Evolutionary conservation across 1,140 invertebrate genomes (phyloP).

Genomic region (Subanguina moxae): DNA sequence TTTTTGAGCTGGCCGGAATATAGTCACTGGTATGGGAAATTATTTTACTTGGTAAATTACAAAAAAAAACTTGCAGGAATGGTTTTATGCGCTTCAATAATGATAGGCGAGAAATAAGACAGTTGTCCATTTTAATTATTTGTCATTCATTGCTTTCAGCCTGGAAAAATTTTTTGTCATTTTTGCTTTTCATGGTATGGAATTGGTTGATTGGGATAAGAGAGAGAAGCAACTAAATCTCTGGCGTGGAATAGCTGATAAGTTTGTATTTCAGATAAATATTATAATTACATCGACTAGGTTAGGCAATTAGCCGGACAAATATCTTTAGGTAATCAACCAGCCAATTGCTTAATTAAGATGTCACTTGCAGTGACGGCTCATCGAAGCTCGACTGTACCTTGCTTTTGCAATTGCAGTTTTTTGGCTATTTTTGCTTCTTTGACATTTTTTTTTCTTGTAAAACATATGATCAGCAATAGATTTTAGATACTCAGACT

Average conservation of each 20-base stretch:
- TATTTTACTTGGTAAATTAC: too few species aligned
- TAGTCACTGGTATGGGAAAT: conserved; percentile 46
- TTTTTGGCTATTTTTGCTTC: too few species aligned
- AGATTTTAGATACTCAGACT: conserved; percentile 30
- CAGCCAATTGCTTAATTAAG: too few species aligned
- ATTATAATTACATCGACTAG: too few species aligned
- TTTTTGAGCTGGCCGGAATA: conserved; percentile 53
- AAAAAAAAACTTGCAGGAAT: conserved; percentile 23
- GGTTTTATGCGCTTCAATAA: conserved; percentile 47
- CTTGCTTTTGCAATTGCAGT: too few species aligned
- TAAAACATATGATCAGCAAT: neutral
- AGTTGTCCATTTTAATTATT: too few species aligned
- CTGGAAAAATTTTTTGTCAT: conserved; percentile 34
- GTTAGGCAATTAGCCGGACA: too few species aligned
- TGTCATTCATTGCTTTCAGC: neutral
- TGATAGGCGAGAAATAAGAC: conserved; percentile 18
- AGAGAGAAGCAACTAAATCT: conserved; percentile 35
- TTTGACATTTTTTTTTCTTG: too few species aligned
- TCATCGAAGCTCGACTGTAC: too few species aligned
- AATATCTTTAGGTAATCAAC: too few species aligned
- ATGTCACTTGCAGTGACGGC: too few species aligned
- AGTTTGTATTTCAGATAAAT: conserved; percentile 21
- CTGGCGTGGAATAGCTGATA: conserved; percentile 48
- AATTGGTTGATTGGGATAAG: conserved; percentile 40
- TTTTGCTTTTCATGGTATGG: conserved; percentile 44